Evolutionary conservation across 2,888 invertebrate species (phyloP).

Genomic region (Drosophila borborema): DNA sequence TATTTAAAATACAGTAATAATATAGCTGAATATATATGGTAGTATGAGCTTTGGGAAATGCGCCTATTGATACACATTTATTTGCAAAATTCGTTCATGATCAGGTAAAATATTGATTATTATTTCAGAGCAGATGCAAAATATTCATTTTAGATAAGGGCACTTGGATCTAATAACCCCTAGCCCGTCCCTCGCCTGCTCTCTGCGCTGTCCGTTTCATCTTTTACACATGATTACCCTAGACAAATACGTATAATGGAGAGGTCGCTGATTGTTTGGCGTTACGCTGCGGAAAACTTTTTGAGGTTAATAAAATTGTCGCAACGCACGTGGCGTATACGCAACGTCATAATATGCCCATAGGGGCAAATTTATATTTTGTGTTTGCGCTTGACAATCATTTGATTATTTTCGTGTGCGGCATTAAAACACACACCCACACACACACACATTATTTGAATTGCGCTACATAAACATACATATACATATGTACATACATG

Average conservation of each 20-base stretch:
- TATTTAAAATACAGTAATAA: too few relatives aligned
- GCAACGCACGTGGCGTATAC: constrained; percentile 34
- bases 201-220: not conserved
- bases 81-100: not conserved
- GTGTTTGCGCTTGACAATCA: constrained; percentile 68
- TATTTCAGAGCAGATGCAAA: not conserved
- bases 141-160: not conserved
- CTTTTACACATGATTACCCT: constrained; percentile 43
- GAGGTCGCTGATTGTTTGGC: constrained; percentile 14
- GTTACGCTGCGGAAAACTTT: constrained; percentile 39
- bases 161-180: not conserved
- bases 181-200: too few relatives aligned
- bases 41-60: too few relatives aligned
- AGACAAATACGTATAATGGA: constrained; percentile 36
- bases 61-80: too few relatives aligned
- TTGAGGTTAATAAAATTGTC: constrained; percentile 67
- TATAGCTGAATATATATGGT: too few relatives aligned
- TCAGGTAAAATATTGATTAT: not conserved
- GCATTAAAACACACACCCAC: constrained; percentile 16
- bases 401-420: constrained; percentile 52
- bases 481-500: not conserved
- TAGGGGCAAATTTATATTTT: constrained; percentile 56
- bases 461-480: constrained; percentile 24
- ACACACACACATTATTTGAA: constrained; percentile 2
- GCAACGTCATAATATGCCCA: constrained; percentile 55